A percentile compares a stretch with the other conserved stretches of the same genome.
phyloP scores from a whole-genome alignment of 2,888 invertebrate species.

The Tenthredo amoena region DNA sequence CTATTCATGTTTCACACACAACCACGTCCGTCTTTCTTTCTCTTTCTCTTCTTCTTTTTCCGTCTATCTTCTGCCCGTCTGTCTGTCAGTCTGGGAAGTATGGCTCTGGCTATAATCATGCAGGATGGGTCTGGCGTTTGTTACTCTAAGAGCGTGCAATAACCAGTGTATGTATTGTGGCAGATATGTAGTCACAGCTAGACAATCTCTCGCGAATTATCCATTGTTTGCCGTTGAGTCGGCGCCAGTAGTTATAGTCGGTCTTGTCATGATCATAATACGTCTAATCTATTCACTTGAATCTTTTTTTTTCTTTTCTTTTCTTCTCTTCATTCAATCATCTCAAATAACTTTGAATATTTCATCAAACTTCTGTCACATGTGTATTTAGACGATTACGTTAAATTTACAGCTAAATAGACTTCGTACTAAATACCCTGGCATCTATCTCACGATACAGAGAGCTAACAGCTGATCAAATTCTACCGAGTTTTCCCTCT shows the following conservation, averaged over 20 bases:
- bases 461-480: not conserved
- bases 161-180: conserved; percentile 27
- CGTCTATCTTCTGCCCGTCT: not conserved
- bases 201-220: not conserved
- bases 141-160: not conserved
- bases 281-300: not conserved
- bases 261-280: not conserved
- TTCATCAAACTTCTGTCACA: not conserved
- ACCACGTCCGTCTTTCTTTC: not conserved
- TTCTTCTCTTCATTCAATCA: not conserved
- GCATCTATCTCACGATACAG: not conserved
- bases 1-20: not conserved
- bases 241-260: conserved; percentile 11
- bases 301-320: not conserved
- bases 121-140: conserved; percentile 32
- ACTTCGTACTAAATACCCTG: not conserved
- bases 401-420: not conserved
- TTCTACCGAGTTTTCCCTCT: not conserved
- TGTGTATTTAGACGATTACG: not conserved
- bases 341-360: not conserved
- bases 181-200: not conserved
- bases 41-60: not conserved
- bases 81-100: conserved; percentile 12
- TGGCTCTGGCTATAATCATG: conserved; percentile 9
- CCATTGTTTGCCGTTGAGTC: not conserved